Evolutionary conservation across 2,888 invertebrate species (phyloP), one percentile per base, ranked within the genome.

Genomic region (Epiblema foenella): DNA sequence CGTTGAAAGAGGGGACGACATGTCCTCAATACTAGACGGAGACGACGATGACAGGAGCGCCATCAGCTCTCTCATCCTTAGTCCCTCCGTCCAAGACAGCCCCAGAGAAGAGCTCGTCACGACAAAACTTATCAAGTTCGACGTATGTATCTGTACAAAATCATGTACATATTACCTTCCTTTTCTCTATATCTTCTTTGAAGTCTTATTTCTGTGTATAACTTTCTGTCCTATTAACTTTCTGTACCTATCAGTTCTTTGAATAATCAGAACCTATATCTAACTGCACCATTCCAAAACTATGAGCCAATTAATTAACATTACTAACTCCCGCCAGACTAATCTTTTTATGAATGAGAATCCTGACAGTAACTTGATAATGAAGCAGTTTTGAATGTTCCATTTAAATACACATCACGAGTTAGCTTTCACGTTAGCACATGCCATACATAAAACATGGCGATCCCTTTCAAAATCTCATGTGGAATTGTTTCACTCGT

Each of bases 31-130:
- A 83, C 91, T 95, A 66, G 95, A 95, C 72, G 95, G 95, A 37
- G 97, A 97, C 77, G 97, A 96, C 77, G 96, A 96, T 77, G 95
- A 95, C 79, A 93, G 95, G 75, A 95, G 95, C 77, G 95, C 95
- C 79, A 94, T 96, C 76, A 94, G 94, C 78, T 94, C 94, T 3
- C 87, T 94, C 51, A 91, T 92, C 63, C 88, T 93, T 63, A 84
- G 91, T 29, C 89, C 91, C 15, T 87, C 91, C 15, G 90, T 89
- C 67, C 91, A 87, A 74, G 86, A 87, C 78, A 92, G 90, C 75
- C 91, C 92, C 1, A 82, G 92, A 74, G 89, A 92, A 70, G 91
- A 93, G 73, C 85, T 87, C 64, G 91, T 93, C 75, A 88, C 83
- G 62, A 89, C 87, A 80, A 94, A 94, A 86, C 91, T 94, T 77